Conservation (phyloP, 92 coral and sea anemone genomes). For the Porites evermanni region DNA sequence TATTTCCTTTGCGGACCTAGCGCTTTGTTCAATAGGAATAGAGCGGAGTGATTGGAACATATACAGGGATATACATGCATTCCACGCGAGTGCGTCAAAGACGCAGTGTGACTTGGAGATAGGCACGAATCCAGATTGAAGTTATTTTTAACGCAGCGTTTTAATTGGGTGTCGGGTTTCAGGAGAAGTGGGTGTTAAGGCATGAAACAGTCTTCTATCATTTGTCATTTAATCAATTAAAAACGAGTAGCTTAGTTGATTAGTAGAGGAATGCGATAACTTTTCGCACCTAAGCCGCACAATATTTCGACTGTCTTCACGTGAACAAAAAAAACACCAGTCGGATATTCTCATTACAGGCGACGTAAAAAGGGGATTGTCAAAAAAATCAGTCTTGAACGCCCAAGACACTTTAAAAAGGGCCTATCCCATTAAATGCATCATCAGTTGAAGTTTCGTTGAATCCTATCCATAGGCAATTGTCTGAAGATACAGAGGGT, state of each 20-base stretch:
- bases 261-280: not conserved
- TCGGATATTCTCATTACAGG: not conserved
- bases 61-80: not conserved
- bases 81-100: not conserved
- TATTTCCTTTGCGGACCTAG: slow-evolving; percentile 13
- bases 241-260: slow-evolving; percentile 8
- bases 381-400: not conserved
- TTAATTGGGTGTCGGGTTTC: slow-evolving; percentile 7
- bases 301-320: not conserved
- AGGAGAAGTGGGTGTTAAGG: slow-evolving; percentile 53
- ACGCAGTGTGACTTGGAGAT: not conserved
- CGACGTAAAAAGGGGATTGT: slow-evolving; percentile 1
- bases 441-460: slow-evolving; percentile 18
- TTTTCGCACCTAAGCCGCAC: slow-evolving; percentile 10
- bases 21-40: not conserved
- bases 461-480: slow-evolving; percentile 28
- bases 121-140: slow-evolving; percentile 13
- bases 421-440: slow-evolving; percentile 10
- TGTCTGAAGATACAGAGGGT: slow-evolving; percentile 45
- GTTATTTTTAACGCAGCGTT: not conserved
- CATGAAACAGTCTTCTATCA: slow-evolving; percentile 14
- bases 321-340: not conserved
- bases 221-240: slow-evolving; percentile 25
- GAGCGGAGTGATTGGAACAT: not conserved
- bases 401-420: slow-evolving; percentile 14